A percentile compares a stretch with the other conserved stretches of the same genome.
Evolutionary conservation across 2,797 vertebrate species (phyloP).

Genomic region (Luscinia megarhynchos): DNA sequence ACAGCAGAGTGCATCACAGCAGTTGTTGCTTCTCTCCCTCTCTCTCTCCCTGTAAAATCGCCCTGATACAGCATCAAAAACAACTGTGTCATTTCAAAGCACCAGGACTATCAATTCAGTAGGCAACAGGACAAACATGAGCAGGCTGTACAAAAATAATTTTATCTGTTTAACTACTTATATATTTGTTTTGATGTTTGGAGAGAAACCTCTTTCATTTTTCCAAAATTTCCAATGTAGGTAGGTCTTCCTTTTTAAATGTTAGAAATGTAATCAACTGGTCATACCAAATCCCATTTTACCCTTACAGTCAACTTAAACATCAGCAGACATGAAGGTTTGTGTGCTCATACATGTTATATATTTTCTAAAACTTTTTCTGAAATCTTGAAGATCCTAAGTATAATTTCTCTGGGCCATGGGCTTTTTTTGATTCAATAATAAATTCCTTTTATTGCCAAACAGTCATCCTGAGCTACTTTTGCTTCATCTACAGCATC

Average conservation of each 20-base stretch:
- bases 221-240: background rate
- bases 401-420: background rate
- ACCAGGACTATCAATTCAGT: background rate
- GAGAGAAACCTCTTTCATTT: background rate
- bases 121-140: background rate
- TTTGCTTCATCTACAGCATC: background rate
- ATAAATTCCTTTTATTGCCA: background rate
- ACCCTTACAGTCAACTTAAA: background rate
- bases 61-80: background rate
- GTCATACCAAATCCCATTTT: background rate
- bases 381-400: background rate
- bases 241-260: background rate
- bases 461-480: background rate
- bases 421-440: background rate
- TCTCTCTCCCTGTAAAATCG: background rate
- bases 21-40: background rate
- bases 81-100: background rate
- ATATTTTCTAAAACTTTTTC: background rate
- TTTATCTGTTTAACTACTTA: background rate
- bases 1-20: background rate
- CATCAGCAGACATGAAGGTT: background rate
- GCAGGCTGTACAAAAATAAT: background rate
- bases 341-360: background rate
- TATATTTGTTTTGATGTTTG: background rate
- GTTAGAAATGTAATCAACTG: background rate